A percentile compares a stretch with the other conserved stretches of the same genome.
These are phyloP conservation scores for Exephanes ischioxanthus DNA, from an alignment of 2,888 invertebrate species.

Conservation along the genomic window DNA sequence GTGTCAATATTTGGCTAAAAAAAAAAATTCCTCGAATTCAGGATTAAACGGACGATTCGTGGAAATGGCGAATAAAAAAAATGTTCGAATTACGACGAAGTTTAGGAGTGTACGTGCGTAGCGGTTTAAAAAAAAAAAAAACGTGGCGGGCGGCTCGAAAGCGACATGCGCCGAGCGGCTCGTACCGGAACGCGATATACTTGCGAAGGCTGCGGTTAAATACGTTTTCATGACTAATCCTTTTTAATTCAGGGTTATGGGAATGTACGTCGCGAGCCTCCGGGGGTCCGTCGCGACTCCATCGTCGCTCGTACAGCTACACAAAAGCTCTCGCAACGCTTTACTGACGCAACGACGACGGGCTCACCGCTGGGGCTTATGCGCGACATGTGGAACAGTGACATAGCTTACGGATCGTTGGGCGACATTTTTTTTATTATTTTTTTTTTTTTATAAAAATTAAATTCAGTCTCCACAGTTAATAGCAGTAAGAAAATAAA, in stretches of 20 bases:
- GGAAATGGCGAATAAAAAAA: background rate
- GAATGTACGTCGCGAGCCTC: slow-evolving; percentile 69
- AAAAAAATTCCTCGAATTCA: background rate
- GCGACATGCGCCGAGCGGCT: slow-evolving; percentile 19
- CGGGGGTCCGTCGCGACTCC: slow-evolving; percentile 25
- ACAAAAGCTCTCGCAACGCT: slow-evolving; percentile 9
- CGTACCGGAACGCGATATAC: slow-evolving; percentile 61
- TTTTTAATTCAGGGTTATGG: slow-evolving; percentile 80
- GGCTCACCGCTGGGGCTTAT: slow-evolving; percentile 23
- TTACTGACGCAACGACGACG: slow-evolving; percentile 40
- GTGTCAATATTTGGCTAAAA: no score
- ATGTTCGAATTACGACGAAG: slow-evolving; percentile 2
- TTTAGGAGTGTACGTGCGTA: background rate
- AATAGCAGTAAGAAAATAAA: background rate
- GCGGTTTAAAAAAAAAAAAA: slow-evolving; percentile 1
- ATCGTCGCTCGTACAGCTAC: slow-evolving; percentile 19
- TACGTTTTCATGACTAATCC: slow-evolving; percentile 71
- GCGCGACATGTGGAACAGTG: slow-evolving; percentile 50
- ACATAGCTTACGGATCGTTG: slow-evolving; percentile 3
- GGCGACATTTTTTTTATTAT: slow-evolving; percentile 11
- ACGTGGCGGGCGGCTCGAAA: slow-evolving; percentile 20
- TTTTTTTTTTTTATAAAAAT: slow-evolving; percentile 13
- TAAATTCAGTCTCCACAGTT: background rate
- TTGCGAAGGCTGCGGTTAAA: slow-evolving; percentile 67
- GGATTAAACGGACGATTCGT: background rate